These are phyloP conservation scores for Phoenicopterus ruber DNA, from an alignment of 2,113 vertebrate genomes.

Conservation along the genomic window DNA sequence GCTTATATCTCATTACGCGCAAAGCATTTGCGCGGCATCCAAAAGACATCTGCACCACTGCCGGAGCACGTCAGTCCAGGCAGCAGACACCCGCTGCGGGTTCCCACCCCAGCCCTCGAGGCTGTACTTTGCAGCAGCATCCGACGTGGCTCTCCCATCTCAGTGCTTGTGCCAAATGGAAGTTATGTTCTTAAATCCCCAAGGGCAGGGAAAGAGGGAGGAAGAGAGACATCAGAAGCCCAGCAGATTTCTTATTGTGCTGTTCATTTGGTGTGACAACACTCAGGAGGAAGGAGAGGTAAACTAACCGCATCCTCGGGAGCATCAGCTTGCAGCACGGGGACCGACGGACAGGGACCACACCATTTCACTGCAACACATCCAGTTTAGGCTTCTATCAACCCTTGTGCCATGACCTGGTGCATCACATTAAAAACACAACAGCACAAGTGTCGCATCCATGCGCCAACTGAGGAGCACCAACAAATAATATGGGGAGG, in stretches of 20 bases:
- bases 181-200: not conserved
- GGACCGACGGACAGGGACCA: not conserved
- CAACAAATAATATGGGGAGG: not conserved
- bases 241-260: not conserved
- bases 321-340: not conserved
- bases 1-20: not conserved
- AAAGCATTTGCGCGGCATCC: not conserved
- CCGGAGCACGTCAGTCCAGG: not conserved
- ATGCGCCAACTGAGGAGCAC: not conserved
- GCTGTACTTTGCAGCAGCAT: not conserved
- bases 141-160: fast-evolving
- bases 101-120: not conserved
- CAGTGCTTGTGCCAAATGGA: not conserved
- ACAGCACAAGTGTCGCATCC: not conserved
- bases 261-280: too few species aligned
- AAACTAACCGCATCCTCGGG: fast-evolving
- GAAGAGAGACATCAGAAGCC: not conserved
- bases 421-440: not conserved
- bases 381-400: not conserved
- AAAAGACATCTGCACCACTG: not conserved
- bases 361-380: not conserved
- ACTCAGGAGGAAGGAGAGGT: not conserved
- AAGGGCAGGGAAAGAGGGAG: not conserved
- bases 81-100: not conserved
- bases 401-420: not conserved